Conservation (phyloP, 2,888 invertebrate species). For the Pyrrhia umbra region DNA sequence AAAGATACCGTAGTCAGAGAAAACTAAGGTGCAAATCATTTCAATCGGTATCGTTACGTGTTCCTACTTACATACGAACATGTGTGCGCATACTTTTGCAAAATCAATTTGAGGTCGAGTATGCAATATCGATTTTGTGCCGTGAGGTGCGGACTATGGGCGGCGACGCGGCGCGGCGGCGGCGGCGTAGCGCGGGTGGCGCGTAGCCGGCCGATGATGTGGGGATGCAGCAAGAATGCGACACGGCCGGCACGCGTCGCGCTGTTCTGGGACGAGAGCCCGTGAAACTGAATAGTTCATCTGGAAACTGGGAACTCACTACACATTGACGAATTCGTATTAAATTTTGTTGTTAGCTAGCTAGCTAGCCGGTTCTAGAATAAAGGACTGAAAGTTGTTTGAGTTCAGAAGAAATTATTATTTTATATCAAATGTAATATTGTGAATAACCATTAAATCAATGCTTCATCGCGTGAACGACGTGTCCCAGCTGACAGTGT, state of each 20-base stretch:
- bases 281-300: conserved; percentile 43
- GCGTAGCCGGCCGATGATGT: conserved; percentile 33
- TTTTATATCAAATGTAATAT: conserved; percentile 11
- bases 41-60: conserved; percentile 12
- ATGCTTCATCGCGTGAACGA: conserved; percentile 5
- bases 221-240: conserved; percentile 61
- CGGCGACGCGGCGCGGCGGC: conserved; percentile 31
- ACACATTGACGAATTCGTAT: conserved; percentile 26
- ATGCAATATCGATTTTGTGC: conserved; percentile 56
- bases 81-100: conserved; percentile 26
- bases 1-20: conserved; percentile 1
- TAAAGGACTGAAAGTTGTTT: conserved; percentile 2
- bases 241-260: conserved; percentile 53
- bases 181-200: conserved; percentile 31
- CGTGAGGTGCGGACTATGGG: conserved; percentile 37
- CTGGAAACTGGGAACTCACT: conserved; percentile 58
- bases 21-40: background rate
- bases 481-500: conserved; percentile 7
- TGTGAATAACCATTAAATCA: background rate
- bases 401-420: conserved; percentile 29
- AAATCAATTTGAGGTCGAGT: conserved; percentile 42
- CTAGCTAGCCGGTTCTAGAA: conserved; percentile 1
- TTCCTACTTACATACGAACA: background rate
- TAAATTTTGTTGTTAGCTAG: conserved; percentile 13
- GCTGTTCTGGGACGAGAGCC: conserved; percentile 56